A percentile compares a stretch with the other conserved stretches of the same genome.
phyloP scores from a whole-genome alignment of 1,140 invertebrate species.

The Drosophila pectinifera region DNA sequence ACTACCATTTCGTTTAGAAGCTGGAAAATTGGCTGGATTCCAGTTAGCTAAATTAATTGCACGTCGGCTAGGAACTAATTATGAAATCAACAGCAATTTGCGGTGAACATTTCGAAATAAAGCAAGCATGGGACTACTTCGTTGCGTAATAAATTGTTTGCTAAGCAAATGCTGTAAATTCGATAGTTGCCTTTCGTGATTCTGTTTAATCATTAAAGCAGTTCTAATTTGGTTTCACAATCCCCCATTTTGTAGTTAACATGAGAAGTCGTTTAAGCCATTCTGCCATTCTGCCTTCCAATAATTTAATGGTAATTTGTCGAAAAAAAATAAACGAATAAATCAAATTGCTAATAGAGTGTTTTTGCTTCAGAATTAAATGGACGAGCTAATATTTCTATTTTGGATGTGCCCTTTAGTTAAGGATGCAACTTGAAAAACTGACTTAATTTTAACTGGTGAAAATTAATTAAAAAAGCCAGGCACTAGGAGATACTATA shows the following conservation, averaged over 20 bases:
- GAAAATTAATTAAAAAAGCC: background rate
- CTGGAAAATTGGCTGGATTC: slow-evolving; percentile 17
- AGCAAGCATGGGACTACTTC: background rate
- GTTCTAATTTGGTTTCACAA: slow-evolving; percentile 31
- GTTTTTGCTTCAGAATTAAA: background rate
- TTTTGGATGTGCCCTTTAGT: background rate
- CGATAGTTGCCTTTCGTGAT: slow-evolving; percentile 14
- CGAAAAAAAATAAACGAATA: background rate
- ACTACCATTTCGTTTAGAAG: slow-evolving; percentile 19
- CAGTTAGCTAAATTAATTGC: slow-evolving; percentile 25
- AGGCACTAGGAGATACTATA: too few species aligned
- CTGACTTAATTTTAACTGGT: background rate
- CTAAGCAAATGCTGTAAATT: slow-evolving; percentile 1
- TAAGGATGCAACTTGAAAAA: background rate
- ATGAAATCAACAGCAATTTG: slow-evolving; percentile 2
- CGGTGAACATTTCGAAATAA: background rate
- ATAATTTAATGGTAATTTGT: slow-evolving; percentile 5
- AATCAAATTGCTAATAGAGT: slow-evolving; percentile 1
- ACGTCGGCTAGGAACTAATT: slow-evolving; percentile 17
- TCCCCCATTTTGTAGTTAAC: slow-evolving; percentile 5
- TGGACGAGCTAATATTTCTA: background rate
- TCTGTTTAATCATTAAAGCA: slow-evolving; percentile 9
- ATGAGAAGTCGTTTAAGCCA: background rate
- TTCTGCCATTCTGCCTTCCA: background rate
- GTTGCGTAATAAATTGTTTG: slow-evolving; percentile 21